phyloP scores from a whole-genome alignment of 2,113 vertebrate species.

The Ciconia stormi region DNA sequence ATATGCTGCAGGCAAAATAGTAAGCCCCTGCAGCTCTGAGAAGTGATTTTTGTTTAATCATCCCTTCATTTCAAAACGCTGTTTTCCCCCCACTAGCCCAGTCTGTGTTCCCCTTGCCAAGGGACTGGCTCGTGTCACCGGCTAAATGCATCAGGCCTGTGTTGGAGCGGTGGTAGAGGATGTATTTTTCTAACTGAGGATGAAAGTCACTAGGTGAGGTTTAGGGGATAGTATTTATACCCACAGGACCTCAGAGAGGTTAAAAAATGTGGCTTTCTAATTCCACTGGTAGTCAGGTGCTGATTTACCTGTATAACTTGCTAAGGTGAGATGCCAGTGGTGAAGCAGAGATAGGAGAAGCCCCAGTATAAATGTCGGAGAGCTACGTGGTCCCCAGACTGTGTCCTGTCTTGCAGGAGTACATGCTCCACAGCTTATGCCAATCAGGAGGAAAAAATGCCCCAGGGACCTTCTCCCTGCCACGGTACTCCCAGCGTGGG shows the following conservation, averaged over 20 bases:
- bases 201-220: not conserved
- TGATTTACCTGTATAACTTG: not conserved
- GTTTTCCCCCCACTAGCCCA: not conserved
- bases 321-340: not conserved
- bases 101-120: not conserved
- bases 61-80: not conserved
- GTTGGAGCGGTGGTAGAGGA: not conserved
- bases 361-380: not conserved
- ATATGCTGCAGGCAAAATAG: not conserved
- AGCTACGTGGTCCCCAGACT: not conserved
- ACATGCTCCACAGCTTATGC: not conserved
- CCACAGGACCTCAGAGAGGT: not conserved
- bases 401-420: not conserved
- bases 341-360: not conserved
- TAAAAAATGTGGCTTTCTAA: not conserved
- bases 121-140: not conserved
- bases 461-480: not conserved
- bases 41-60: not conserved
- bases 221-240: not conserved
- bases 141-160: not conserved
- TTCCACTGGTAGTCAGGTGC: not conserved
- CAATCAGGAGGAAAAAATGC: not conserved
- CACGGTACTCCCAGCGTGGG: not conserved
- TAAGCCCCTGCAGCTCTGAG: not conserved
- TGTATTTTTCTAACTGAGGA: not conserved